Evolutionary conservation across 2,888 invertebrate species (phyloP).

Genomic region (Cabera pusaria): DNA sequence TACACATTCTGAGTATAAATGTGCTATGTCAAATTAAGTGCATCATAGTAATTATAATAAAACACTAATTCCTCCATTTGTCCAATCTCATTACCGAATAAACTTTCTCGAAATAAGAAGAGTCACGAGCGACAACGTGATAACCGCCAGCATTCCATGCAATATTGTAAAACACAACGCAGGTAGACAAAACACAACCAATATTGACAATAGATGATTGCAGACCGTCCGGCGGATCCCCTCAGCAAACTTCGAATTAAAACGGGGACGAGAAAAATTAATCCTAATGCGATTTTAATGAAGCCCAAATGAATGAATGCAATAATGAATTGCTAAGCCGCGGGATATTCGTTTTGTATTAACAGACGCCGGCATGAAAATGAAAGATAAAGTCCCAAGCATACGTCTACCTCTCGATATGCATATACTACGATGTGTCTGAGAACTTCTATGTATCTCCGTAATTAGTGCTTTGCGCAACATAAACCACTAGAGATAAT

Average conservation of each 20-base stretch:
- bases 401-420: conserved; percentile 24
- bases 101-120: too few relatives aligned
- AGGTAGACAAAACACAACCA: conserved; percentile 72
- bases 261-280: conserved; percentile 82
- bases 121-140: conserved; percentile 20
- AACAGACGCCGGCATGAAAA: conserved; percentile 47
- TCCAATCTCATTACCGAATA: too few relatives aligned
- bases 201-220: conserved; percentile 81
- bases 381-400: conserved; percentile 37
- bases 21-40: too few relatives aligned
- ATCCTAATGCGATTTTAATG: conserved; percentile 84
- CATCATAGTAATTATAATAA: too few relatives aligned
- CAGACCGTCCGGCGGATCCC: conserved; percentile 71
- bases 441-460: conserved; percentile 32
- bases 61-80: too few relatives aligned
- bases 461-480: conserved; percentile 39
- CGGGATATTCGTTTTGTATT: conserved; percentile 65
- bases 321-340: conserved; percentile 78
- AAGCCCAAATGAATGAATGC: conserved; percentile 80
- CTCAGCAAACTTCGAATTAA: conserved; percentile 79
- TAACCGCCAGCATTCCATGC: conserved; percentile 36
- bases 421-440: conserved; percentile 28
- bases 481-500: conserved; percentile 40
- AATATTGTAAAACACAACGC: conserved; percentile 57
- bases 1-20: too few relatives aligned